Base-by-base conservation (phyloP, 2,888 invertebrate species). In the Scrobipalpa atriplicella region DNA sequence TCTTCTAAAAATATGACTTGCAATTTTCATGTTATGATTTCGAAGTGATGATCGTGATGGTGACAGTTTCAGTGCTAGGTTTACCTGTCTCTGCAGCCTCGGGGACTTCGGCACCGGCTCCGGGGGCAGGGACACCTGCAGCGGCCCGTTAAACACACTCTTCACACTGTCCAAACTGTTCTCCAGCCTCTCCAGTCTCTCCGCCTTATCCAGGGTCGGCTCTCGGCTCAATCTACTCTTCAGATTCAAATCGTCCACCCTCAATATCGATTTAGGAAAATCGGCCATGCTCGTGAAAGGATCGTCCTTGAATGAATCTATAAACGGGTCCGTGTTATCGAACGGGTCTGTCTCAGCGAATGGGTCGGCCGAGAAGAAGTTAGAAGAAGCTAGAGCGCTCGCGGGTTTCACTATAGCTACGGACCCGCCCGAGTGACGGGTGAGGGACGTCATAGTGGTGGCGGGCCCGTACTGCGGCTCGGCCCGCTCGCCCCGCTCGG, bases 271-370 rank as follows among this genome's bases (percentile, higher is more conserved):
- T 77, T 86, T 88, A 61, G 90, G 86, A 60, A 88, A 88, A 73
- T 91, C 91, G 77, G 83, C 84, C 85, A 90, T 81, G 71, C 80
- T 85, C 72, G 86, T 87, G 78, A 95, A 95, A 16, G 95, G 95
- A 78, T 95, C 95, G 71, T 94, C 93, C 69, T 86, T 93, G 85
- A 81, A 93, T 72, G 89, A 94, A 74, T 95, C 95, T 68, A 94
- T 94, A 79, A 95, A 95, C 7, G 95, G 95, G 81, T 95, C 95
- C 61, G 94, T 92, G 77, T 94, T 94, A 77, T 95, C 96, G 83
- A 96, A 96, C 54, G 96, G 96, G 87, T 96, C 96, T 63, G 90
- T 93, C 77, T 95, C 95, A 69, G 94, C 94, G 85, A 95, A 95
- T 64, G 95, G 95, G 84, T 95, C 95, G 36, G 91, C 82, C 68